Base-by-base conservation (phyloP, 2,797 vertebrate species). In the Brachyrhaphis roseni region DNA sequence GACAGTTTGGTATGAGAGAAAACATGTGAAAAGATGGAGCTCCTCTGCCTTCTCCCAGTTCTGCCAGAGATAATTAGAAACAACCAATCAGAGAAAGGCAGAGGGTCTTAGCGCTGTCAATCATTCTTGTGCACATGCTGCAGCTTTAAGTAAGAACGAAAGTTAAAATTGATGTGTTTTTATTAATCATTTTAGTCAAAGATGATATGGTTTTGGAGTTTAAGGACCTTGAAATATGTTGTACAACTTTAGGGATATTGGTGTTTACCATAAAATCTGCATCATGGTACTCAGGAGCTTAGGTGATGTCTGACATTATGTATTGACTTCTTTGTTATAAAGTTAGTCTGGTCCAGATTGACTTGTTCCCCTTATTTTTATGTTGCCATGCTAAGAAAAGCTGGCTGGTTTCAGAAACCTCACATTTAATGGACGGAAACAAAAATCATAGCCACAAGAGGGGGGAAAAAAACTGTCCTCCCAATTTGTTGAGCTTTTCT, bases 401-500 rank as follows among this genome's bases (percentile, higher is more conserved):
- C 20, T 0, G 7, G 16, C 20, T 41, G 20, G 64, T 66, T 12
- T 41, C 34, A 66, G 36, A 39, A 39, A 64, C 31, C 59, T 64
- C 31, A 47, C 23, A 34, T 73, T 18, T 26, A 41, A 72, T 23
- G 11, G 49, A 77, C 36, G 26, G 8, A 36, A 8, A 72, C 36
- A 26, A 28, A 41, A 87, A 41, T 47, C 13, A n/a, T 23, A 26
- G 12, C 16, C 46, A 64, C 47, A 75, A 78, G 74, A 39, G 43
- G 68, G 20, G 49, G 49, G 5, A 72, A 71, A 77, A 47, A 77
- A 77, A 71, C 5, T 26, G 8, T 7, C 57, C 41, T 57, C 31
- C 46, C 11, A 71, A 83, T 78, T 74, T 45, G 12, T 49, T 12
- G 5, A 41, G 36, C 59, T 31, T 2, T 79, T 72, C 28, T 77